phyloP scores from a whole-genome alignment of 2,888 invertebrate genomes.

The Margaritifera margaritifera region DNA sequence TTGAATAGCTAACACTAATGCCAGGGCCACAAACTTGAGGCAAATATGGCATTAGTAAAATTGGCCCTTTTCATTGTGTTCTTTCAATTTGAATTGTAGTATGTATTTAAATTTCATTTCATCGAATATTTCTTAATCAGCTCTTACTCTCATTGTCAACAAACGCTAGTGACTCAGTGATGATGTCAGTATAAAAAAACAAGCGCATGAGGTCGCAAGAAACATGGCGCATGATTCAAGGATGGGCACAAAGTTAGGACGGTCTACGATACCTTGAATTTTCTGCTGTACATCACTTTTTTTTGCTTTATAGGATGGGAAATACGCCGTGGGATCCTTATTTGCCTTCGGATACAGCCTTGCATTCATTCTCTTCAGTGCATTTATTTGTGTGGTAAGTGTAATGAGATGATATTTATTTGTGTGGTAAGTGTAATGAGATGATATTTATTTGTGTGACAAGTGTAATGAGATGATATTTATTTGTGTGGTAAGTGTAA shows the following conservation, averaged over 20 bases:
- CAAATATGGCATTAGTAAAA: too few relatives aligned
- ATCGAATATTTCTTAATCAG: too few relatives aligned
- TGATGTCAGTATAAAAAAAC: background rate
- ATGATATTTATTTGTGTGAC: slow-evolving; percentile 55
- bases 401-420: background rate
- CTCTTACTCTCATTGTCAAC: too few relatives aligned
- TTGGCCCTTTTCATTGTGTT: too few relatives aligned
- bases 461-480: slow-evolving; percentile 31
- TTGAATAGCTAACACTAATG: too few relatives aligned
- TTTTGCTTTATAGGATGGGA: slow-evolving; percentile 39
- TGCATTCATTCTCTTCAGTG: slow-evolving; percentile 59
- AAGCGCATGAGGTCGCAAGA: too few relatives aligned
- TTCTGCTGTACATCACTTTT: background rate
- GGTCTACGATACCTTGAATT: too few relatives aligned
- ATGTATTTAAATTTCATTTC: too few relatives aligned
- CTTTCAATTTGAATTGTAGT: too few relatives aligned
- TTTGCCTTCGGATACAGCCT: slow-evolving; percentile 63
- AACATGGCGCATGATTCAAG: too few relatives aligned
- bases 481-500: slow-evolving; percentile 63
- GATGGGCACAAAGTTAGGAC: too few relatives aligned
- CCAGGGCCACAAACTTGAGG: too few relatives aligned
- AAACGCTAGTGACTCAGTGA: background rate
- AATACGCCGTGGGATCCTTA: slow-evolving; percentile 55
- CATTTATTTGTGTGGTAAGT: slow-evolving; percentile 66
- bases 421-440: slow-evolving; percentile 57